phyloP scores from a whole-genome alignment of 2,113 vertebrate species.

The Psittacula cyanocephala region DNA sequence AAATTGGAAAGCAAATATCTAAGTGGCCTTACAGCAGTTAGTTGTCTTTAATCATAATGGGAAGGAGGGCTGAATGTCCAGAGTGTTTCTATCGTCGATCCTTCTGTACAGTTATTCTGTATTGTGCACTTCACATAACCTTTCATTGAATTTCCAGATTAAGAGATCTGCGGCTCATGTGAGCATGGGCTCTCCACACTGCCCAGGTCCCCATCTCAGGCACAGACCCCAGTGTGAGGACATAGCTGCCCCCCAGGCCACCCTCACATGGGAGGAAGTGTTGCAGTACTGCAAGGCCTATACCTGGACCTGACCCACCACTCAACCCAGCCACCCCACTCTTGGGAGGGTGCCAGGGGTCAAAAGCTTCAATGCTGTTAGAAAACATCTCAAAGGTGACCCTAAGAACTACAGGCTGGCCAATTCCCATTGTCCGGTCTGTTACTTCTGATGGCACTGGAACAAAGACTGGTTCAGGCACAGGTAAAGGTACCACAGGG shows the following conservation, averaged over 20 bases:
- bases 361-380: neutral
- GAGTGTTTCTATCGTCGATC: rapidly evolving
- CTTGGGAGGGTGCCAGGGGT: neutral
- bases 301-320: rapidly evolving
- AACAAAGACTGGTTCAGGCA: rapidly evolving
- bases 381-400: neutral
- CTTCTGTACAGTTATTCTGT: rapidly evolving
- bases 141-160: neutral
- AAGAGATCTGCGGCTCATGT: rapidly evolving
- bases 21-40: neutral
- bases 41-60: neutral
- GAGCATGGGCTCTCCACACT: rapidly evolving
- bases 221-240: neutral
- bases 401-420: too few relatives aligned
- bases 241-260: neutral
- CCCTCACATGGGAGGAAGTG: neutral
- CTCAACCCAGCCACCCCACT: rapidly evolving
- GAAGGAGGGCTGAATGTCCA: neutral
- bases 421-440: rapidly evolving
- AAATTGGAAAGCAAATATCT: neutral
- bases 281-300: rapidly evolving
- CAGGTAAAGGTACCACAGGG: rapidly evolving
- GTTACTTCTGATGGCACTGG: neutral
- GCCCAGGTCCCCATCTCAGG: neutral
- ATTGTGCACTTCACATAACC: rapidly evolving